Base-by-base conservation (phyloP, 2,797 vertebrate species). In the Bradypus variegatus region DNA sequence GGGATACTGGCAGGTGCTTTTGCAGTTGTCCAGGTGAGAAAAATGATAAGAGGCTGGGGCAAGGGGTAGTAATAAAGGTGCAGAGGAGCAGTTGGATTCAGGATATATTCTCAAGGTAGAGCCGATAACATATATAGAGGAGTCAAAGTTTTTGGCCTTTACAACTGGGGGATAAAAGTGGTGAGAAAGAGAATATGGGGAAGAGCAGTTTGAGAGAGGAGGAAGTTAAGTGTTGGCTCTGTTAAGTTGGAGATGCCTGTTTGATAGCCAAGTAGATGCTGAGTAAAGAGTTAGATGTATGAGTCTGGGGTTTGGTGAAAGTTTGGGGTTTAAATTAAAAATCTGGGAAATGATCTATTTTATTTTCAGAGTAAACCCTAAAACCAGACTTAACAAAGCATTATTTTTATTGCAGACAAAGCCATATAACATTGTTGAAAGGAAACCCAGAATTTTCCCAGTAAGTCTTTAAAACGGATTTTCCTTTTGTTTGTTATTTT, bases 391-490 rank as follows among this genome's bases (percentile, higher is more conserved):
- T 96, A 95, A 96, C 58, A 92, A 38, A 91, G 23, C 55, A 41
- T 93, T 79, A 91, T 67, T 95, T 97, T 93, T 41, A 90, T 97
- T 92, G 93, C 97, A 99, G 98, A 23, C 91, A 90, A 97, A 25
- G 53, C 98, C 98, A 60, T 98, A 98, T 95, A 97, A 96, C 69
- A 96, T 98, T 50, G 97, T 98, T 94, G 94, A 92, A 2, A 33
- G 89, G 90, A 99, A 98, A 95, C 97, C 97, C 86, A 97, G 16
- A 92, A 94, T 99, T 92, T 98, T 98, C 93, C 98, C 98, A 69
- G 98, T 99, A 97, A 98, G 98, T 98, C 92, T 85, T 67, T 94
- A 87, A 89, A 91, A 83, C 19, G 77, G 78, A 2, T 91, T 79
- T 75, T 48, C 95, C 55, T 84, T 82, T 89, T 88, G 50, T 86